Evolutionary conservation across 2,113 vertebrate genomes (phyloP), one percentile per base, ranked within the genome.

Genomic region (Rhea americana): DNA sequence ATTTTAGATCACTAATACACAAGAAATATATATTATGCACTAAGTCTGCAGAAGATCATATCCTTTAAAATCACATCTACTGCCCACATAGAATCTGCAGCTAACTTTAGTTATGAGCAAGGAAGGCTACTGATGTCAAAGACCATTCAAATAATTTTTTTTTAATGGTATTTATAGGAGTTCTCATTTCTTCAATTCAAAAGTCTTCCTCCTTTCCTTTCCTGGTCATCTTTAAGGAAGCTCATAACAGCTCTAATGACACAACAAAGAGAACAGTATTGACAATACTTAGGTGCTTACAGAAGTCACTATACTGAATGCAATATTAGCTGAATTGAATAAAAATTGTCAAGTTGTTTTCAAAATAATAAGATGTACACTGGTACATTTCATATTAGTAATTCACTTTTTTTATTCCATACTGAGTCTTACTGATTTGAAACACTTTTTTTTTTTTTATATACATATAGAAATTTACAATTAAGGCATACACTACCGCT

Each of bases 131-230:
- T 8, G 1, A 58, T 58, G 10, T 53, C 8, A 66, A 77, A 81
- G 11, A 59, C 0, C 0, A 68, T 80, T 53, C 7, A 80, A 51
- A 13, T 18, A 1, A 41, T 13, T 39, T 41, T 48, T 48, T 5
- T 15, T 11, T 10, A 7, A 84, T 30, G 15, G 0, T 1, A 43
- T 59, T 74, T 45, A 5, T 45, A 5, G 65, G 16, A 35, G 19
- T 45, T 53, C 3, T 85, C 15, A 9, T 50, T 65, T 80, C 25
- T 73, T 59, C 37, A 75, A 4, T 58, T 2, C 20, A 85, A 62
- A 35, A 32, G 9, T 63, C 35, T 53, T 78, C 15, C 9, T 74
- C 4, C 7, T 50, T 20, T 68, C 63, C 39, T 68, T 17, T 8
- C 5, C 11, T 39, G 28, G 19, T 74, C 13, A 47, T 74, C 28